Conservation (phyloP, 2,888 invertebrate species). For the Tenthredo notha region DNA sequence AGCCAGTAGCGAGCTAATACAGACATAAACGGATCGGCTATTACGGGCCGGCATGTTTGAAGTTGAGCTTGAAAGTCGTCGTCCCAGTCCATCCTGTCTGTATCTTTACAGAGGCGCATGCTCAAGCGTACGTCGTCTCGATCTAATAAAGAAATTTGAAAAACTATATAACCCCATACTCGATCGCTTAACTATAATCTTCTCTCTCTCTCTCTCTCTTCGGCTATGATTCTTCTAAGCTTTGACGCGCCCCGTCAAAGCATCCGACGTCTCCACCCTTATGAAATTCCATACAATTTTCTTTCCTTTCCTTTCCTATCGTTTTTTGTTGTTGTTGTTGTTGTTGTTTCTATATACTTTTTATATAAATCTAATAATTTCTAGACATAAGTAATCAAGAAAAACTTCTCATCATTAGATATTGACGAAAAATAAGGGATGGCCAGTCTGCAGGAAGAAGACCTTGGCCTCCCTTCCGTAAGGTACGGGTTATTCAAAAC, state of each 20-base stretch:
- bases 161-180: background rate
- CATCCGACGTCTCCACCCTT: background rate
- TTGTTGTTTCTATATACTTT: background rate
- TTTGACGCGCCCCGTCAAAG: conserved; percentile 18
- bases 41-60: conserved; percentile 51
- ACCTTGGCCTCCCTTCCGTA: background rate
- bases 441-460: background rate
- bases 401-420: background rate
- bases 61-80: conserved; percentile 44
- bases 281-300: background rate
- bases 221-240: background rate
- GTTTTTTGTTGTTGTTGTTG: background rate
- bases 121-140: background rate
- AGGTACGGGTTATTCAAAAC: conserved; percentile 39
- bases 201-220: background rate
- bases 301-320: background rate
- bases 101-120: conserved; percentile 19
- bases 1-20: conserved; percentile 61
- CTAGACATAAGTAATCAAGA: background rate
- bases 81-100: conserved; percentile 22
- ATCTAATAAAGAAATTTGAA: conserved; percentile 35
- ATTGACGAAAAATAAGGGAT: background rate
- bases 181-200: background rate
- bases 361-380: background rate
- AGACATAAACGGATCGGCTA: conserved; percentile 58